These are phyloP conservation scores for Tenthredo amoena DNA, from an alignment of 2,888 invertebrate species.

Conservation along the genomic window DNA sequence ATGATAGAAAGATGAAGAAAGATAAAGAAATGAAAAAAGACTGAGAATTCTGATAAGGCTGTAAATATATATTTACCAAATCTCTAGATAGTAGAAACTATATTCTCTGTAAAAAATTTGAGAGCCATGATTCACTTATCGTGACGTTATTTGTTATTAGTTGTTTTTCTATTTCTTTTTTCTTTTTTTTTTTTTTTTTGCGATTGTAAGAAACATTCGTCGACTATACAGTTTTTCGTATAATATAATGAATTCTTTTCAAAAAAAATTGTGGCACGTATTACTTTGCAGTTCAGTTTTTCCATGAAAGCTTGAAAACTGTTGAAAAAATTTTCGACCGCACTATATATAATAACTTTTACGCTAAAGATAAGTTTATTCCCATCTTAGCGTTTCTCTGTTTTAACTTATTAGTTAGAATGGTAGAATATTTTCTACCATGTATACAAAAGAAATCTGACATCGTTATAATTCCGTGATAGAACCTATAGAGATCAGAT, in stretches of 20 bases:
- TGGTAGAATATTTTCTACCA: background rate
- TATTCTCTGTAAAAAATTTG: background rate
- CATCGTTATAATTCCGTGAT: background rate
- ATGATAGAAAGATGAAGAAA: background rate
- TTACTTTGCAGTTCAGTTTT: background rate
- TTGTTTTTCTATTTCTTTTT: background rate
- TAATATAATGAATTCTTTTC: background rate
- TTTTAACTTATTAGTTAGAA: background rate
- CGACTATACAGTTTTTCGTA: background rate
- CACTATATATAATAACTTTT: background rate
- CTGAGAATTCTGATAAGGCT: background rate
- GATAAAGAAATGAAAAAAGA: background rate
- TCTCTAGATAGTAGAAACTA: background rate
- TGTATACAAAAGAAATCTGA: slow-evolving; percentile 14
- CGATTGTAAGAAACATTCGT: background rate
- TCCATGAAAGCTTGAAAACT: background rate
- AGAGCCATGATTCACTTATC: background rate
- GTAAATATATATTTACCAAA: background rate
- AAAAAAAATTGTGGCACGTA: background rate
- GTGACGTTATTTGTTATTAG: background rate
- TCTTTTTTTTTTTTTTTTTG: background rate
- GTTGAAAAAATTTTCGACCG: background rate
- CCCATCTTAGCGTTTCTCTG: background rate
- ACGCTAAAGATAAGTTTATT: background rate
- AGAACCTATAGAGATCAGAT: slow-evolving; percentile 1